A percentile compares a stretch with the other conserved stretches of the same genome.
Evolutionary conservation across 2,797 vertebrate genomes (phyloP).

Genomic region (Hypotaenidia okinawae): DNA sequence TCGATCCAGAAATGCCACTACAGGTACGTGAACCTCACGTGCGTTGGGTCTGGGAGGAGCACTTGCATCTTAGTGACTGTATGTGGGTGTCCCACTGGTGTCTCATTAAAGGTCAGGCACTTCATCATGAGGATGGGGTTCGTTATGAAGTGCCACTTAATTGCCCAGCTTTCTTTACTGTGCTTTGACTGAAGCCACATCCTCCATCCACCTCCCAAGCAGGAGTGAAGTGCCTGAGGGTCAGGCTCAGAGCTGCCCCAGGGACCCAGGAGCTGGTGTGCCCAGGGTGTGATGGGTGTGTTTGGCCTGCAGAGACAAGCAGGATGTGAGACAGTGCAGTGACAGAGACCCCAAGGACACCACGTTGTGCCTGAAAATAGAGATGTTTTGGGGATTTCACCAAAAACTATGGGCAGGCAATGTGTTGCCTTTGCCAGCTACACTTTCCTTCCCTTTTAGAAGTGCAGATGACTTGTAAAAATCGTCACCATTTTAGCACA

Average conservation of each 20-base stretch:
- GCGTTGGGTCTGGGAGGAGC: not conserved
- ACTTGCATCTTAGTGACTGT: not conserved
- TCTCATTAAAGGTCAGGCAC: not conserved
- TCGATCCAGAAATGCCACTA: conserved; percentile 88
- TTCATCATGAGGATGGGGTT: not conserved
- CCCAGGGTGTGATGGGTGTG: not conserved
- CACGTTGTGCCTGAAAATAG: rapidly evolving
- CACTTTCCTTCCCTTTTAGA: not conserved
- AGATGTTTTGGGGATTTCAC: not conserved
- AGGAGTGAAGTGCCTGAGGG: not conserved
- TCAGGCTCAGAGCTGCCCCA: not conserved
- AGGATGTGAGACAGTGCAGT: not conserved
- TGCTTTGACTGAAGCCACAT: not conserved
- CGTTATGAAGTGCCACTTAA: not conserved
- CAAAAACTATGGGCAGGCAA: not conserved
- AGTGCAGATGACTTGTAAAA: not conserved
- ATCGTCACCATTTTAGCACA: not conserved
- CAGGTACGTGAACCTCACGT: conserved; percentile 79
- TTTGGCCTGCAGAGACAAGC: not conserved
- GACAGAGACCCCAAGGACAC: not conserved
- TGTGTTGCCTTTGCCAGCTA: not conserved
- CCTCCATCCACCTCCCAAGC: not conserved
- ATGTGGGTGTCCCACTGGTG: rapidly evolving
- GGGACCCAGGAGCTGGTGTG: not conserved
- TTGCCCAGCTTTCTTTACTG: not conserved